Conservation (phyloP, 2,113 vertebrate species). For the Nibea albiflora region DNA sequence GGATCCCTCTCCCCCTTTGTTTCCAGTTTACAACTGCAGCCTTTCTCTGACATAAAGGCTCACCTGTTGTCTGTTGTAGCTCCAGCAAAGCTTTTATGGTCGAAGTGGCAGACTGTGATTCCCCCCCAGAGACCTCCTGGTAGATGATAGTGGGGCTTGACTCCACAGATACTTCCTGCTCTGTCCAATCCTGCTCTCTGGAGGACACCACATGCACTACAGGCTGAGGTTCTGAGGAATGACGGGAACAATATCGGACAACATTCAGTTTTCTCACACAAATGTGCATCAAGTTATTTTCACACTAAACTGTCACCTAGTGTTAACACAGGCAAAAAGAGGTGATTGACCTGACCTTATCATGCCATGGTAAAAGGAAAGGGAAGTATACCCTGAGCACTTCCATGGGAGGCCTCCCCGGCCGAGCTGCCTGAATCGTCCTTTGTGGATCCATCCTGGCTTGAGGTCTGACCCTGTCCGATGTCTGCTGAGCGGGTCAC, state of each 20-base stretch:
- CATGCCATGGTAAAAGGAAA: background rate
- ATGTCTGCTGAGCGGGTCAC: slow-evolving; percentile 88
- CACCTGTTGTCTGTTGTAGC: slow-evolving; percentile 96
- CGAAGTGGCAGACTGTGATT: slow-evolving; percentile 96
- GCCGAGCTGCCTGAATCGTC: slow-evolving; percentile 88
- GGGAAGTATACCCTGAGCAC: slow-evolving; percentile 79
- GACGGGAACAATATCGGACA: background rate
- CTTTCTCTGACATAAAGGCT: slow-evolving; percentile 20
- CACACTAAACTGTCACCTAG: background rate
- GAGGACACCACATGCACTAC: slow-evolving; percentile 95
- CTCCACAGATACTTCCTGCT: slow-evolving; percentile 96
- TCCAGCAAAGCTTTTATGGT: slow-evolving; percentile 98
- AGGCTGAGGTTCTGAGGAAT: slow-evolving; percentile 86
- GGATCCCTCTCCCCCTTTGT: background rate
- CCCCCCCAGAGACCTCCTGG: slow-evolving; percentile 92
- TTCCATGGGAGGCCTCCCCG: slow-evolving; percentile 86
- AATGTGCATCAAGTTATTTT: background rate
- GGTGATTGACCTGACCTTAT: background rate
- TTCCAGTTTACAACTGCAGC: background rate
- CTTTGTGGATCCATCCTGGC: slow-evolving; percentile 86
- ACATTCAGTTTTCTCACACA: background rate
- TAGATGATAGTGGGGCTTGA: slow-evolving; percentile 95
- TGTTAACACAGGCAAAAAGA: background rate
- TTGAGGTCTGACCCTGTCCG: slow-evolving; percentile 77
- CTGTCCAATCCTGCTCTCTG: slow-evolving; percentile 95